Percentiles rank a stretch among this genome's conserved stretches.
Evolutionary conservation across 2,888 invertebrate genomes (phyloP).

Genomic region (Penaeus monodon): DNA sequence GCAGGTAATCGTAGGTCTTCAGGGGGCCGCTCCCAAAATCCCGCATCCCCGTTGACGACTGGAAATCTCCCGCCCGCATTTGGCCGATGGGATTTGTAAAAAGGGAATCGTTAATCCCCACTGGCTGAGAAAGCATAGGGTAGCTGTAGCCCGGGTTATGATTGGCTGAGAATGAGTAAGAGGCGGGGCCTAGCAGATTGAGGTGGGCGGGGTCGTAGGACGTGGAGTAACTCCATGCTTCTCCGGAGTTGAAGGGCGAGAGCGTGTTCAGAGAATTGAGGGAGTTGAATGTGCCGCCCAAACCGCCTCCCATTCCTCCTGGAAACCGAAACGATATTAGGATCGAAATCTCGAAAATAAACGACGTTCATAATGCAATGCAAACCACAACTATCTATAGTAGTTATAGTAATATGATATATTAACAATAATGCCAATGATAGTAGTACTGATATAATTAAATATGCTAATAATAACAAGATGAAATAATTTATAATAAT

Average conservation of each 20-base stretch:
- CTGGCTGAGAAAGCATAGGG: conserved; percentile 50
- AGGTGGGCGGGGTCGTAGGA: conserved; percentile 56
- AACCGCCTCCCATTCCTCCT: conserved; percentile 50
- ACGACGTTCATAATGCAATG: too few relatives aligned
- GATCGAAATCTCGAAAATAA: too few relatives aligned
- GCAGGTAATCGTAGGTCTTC: conserved; percentile 62
- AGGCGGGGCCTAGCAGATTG: conserved; percentile 57
- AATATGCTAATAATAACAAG: too few relatives aligned
- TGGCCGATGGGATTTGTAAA: conserved; percentile 58
- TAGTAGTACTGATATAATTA: too few relatives aligned
- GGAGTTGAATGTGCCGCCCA: conserved; percentile 45
- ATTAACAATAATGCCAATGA: too few relatives aligned
- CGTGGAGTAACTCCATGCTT: conserved; percentile 57
- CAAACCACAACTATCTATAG: too few relatives aligned
- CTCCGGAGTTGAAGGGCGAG: conserved; percentile 55
- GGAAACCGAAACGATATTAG: neutral
- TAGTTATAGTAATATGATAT: too few relatives aligned
- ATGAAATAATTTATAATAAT: too few relatives aligned
- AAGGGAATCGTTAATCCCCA: conserved; percentile 58
- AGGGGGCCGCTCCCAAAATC: conserved; percentile 52
- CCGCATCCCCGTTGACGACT: conserved; percentile 48
- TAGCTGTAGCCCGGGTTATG: conserved; percentile 55
- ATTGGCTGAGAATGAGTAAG: conserved; percentile 57
- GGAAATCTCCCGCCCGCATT: conserved; percentile 57
- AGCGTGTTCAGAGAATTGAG: conserved; percentile 53